phyloP scores from a whole-genome alignment of 1,140 invertebrate species.

The Temnothorax nylanderi region DNA sequence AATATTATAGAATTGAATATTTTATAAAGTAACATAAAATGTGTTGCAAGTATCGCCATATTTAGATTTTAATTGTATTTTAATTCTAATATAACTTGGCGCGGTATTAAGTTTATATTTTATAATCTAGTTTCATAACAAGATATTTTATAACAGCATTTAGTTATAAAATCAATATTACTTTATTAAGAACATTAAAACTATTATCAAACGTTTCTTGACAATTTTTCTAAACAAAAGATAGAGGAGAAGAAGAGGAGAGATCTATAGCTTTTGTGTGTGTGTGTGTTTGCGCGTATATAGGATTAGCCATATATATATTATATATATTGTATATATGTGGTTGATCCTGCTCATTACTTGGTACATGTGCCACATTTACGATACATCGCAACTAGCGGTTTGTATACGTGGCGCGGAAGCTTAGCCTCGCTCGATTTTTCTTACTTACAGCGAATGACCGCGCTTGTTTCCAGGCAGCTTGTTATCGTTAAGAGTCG shows the following conservation, averaged over 20 bases:
- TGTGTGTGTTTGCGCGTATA: too few species aligned
- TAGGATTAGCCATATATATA: too few species aligned
- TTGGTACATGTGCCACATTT: conserved; percentile 12
- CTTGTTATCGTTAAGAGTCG: conserved; percentile 50
- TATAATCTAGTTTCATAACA: not conserved
- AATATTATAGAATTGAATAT: conserved; percentile 10
- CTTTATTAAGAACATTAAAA: too few species aligned
- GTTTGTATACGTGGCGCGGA: conserved; percentile 2
- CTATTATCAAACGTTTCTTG: too few species aligned
- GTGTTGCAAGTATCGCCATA: not conserved
- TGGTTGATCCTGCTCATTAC: not conserved
- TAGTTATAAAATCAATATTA: not conserved
- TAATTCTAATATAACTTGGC: not conserved
- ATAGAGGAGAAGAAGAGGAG: too few species aligned
- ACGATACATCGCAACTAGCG: not conserved
- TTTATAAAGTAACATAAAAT: not conserved
- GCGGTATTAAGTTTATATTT: too few species aligned
- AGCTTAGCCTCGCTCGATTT: conserved; percentile 42
- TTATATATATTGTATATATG: not conserved
- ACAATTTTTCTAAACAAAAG: too few species aligned
- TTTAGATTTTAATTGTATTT: not conserved
- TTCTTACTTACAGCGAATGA: conserved; percentile 58
- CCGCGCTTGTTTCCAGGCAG: conserved; percentile 47
- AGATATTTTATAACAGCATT: not conserved
- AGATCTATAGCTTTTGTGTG: too few species aligned